phyloP scores from a whole-genome alignment of 2,797 vertebrate genomes.

The Lagocephalus sceleratus region DNA sequence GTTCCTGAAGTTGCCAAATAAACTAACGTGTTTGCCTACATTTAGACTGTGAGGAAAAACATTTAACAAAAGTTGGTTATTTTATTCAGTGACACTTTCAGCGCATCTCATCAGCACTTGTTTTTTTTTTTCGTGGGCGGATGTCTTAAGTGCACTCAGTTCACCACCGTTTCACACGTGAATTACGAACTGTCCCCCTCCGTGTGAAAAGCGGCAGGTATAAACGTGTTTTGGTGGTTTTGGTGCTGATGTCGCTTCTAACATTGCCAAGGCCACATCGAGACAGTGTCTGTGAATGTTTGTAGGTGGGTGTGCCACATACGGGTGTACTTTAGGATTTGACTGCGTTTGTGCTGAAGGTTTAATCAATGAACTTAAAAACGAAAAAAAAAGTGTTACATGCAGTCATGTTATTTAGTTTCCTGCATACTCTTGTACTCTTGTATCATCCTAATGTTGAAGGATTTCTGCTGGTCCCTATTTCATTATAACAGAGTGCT shows the following conservation, averaged over 20 bases:
- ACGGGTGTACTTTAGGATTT: too few relatives aligned
- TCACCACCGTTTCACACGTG: slow-evolving; percentile 40
- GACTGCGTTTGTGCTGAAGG: too few relatives aligned
- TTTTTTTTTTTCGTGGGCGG: too few relatives aligned
- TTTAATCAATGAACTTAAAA: too few relatives aligned
- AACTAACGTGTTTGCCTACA: too few relatives aligned
- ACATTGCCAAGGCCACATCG: slow-evolving; percentile 14
- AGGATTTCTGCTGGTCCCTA: too few relatives aligned
- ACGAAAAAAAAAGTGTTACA: too few relatives aligned
- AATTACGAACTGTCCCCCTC: slow-evolving; percentile 54
- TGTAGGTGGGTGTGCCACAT: slow-evolving; percentile 16
- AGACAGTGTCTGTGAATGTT: slow-evolving; percentile 12
- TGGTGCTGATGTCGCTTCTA: slow-evolving; percentile 34
- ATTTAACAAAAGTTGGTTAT: too few relatives aligned
- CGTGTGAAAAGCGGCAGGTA: slow-evolving; percentile 39
- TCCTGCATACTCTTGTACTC: not conserved
- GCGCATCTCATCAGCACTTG: slow-evolving; percentile 2
- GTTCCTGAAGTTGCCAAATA: too few relatives aligned
- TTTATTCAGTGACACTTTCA: not conserved
- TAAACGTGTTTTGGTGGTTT: slow-evolving; percentile 35
- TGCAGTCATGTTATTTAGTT: not conserved
- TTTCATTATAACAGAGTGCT: too few relatives aligned
- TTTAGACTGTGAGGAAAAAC: too few relatives aligned
- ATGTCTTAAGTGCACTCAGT: slow-evolving; percentile 13
- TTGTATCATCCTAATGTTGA: too few relatives aligned